These are phyloP conservation scores for Cottoperca gobio DNA, from an alignment of 2,797 vertebrate species.

Conservation along the genomic window DNA sequence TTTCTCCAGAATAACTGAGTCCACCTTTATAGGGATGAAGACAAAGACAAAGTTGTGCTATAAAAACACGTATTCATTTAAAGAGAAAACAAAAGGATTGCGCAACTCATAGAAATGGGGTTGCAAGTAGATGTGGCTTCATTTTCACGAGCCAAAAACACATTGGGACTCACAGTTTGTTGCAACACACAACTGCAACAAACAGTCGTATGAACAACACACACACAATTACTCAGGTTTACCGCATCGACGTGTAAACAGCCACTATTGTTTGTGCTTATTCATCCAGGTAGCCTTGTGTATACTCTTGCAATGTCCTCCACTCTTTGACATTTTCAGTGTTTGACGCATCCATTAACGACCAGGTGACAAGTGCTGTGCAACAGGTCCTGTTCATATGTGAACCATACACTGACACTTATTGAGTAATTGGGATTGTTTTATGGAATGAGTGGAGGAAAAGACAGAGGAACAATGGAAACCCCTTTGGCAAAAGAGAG, in stretches of 20 bases:
- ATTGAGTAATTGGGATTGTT: not conserved
- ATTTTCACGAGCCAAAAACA: not conserved
- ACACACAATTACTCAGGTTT: not conserved
- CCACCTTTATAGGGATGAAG: no score
- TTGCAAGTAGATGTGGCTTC: not conserved
- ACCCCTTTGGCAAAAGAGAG: slow-evolving; percentile 59
- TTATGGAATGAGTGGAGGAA: slow-evolving; percentile 1
- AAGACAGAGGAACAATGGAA: slow-evolving; percentile 44
- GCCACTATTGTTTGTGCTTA: not conserved
- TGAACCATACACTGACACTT: not conserved
- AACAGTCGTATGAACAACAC: not conserved
- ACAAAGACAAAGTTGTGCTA: not conserved
- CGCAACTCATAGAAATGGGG: not conserved
- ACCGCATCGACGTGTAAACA: not conserved
- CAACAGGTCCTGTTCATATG: slow-evolving; percentile 1
- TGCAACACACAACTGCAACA: not conserved
- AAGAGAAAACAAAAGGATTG: no score
- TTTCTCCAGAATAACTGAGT: no score
- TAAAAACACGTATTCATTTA: not conserved
- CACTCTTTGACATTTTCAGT: not conserved
- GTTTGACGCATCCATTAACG: not conserved
- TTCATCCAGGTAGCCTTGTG: not conserved
- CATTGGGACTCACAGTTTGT: not conserved
- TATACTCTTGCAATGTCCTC: not conserved
- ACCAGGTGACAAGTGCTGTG: not conserved